phyloP scores from a whole-genome alignment of 2,888 invertebrate species.

The Lasioglossum leucozonium region DNA sequence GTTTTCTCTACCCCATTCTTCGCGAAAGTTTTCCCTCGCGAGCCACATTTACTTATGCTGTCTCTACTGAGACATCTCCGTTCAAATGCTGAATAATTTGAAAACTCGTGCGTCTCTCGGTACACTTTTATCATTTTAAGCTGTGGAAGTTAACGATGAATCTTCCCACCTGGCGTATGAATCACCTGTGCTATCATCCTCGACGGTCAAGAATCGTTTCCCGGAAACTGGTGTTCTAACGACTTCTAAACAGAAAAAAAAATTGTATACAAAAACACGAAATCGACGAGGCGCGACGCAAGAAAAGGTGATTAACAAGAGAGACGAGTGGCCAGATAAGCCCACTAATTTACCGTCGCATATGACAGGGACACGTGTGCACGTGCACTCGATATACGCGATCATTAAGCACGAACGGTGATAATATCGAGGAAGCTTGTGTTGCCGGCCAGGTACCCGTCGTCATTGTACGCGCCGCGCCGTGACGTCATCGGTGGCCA shows the following conservation, averaged over 20 bases:
- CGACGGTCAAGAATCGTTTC: neutral
- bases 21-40: neutral
- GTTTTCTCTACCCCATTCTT: neutral
- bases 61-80: neutral
- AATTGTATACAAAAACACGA: neutral
- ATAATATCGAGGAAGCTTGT: slow-evolving; percentile 48
- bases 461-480: slow-evolving; percentile 50
- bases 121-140: neutral
- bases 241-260: neutral
- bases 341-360: slow-evolving; percentile 42
- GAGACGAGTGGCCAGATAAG: slow-evolving; percentile 29
- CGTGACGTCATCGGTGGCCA: slow-evolving; percentile 54
- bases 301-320: slow-evolving; percentile 4
- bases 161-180: neutral
- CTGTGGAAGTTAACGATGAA: neutral
- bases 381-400: slow-evolving; percentile 25
- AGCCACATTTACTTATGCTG: neutral
- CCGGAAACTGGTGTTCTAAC: neutral
- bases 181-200: slow-evolving; percentile 1
- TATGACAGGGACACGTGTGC: slow-evolving; percentile 14
- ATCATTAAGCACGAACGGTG: slow-evolving; percentile 41
- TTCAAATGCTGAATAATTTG: neutral
- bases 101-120: too few species aligned
- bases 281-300: neutral
- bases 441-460: slow-evolving; percentile 39